phyloP scores from a whole-genome alignment of 92 coral and sea anemone species.

The Porites cylindrica region DNA sequence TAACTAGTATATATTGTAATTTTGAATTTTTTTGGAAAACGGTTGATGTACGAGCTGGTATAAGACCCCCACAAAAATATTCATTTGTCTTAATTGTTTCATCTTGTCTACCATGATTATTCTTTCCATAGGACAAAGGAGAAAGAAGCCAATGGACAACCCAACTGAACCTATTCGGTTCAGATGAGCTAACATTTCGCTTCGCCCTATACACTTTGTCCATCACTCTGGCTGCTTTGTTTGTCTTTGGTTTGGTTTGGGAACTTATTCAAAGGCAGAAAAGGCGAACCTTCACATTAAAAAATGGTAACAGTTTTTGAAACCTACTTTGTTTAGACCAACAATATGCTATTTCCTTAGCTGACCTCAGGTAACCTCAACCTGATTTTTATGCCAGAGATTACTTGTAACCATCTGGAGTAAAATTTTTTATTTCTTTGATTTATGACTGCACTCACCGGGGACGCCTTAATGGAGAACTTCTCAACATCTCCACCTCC shows the following conservation, averaged over 20 bases:
- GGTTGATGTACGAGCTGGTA: no score
- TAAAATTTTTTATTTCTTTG: no score
- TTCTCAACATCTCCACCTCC: no score
- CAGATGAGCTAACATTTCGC: background rate
- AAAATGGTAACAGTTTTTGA: constrained; percentile 7
- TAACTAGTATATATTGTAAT: no score
- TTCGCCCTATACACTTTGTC: background rate
- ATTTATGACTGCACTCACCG: no score
- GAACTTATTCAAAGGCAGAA: background rate
- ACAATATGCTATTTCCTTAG: background rate
- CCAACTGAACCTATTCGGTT: background rate
- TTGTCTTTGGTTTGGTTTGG: constrained; percentile 9
- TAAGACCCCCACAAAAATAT: no score
- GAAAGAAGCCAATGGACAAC: background rate
- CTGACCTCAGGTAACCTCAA: background rate
- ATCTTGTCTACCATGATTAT: no score
- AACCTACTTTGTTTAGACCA: background rate
- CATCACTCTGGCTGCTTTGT: background rate
- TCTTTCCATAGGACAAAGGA: background rate
- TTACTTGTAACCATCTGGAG: no score
- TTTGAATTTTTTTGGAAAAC: no score
- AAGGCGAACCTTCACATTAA: background rate
- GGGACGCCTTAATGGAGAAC: no score
- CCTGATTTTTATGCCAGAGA: no score
- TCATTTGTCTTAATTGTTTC: no score